Percentiles rank a stretch among this genome's conserved stretches.
These are phyloP conservation scores for Cheilosia urbana DNA, from an alignment of 2,888 invertebrate genomes.

Conservation along the genomic window DNA sequence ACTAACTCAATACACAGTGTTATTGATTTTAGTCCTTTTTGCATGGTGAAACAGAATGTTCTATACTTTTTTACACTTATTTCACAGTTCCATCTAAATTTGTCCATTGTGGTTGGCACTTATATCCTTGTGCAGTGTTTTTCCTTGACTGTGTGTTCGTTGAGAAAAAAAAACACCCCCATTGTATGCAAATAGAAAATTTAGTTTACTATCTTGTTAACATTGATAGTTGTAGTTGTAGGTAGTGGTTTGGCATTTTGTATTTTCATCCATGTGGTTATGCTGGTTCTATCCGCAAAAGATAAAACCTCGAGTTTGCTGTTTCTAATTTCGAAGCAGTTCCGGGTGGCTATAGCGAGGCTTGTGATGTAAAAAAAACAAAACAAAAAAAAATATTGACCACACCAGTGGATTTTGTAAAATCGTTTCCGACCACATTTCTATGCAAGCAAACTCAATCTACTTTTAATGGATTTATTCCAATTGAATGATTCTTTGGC, in stretches of 20 bases:
- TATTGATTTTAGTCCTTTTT: slow-evolving; percentile 23
- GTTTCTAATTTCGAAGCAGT: slow-evolving; percentile 18
- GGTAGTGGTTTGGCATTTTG: slow-evolving; percentile 26
- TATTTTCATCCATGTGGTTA: slow-evolving; percentile 36
- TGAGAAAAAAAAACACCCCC: neutral
- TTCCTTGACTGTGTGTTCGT: neutral
- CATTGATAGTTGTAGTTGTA: slow-evolving; percentile 61
- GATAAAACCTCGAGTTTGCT: slow-evolving; percentile 37
- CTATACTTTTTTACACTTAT: slow-evolving; percentile 15
- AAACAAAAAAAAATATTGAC: too few relatives aligned
- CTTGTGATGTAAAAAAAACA: neutral
- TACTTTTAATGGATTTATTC: slow-evolving; percentile 59
- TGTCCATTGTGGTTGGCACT: slow-evolving; percentile 53
- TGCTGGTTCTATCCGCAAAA: slow-evolving; percentile 33
- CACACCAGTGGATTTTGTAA: slow-evolving; percentile 48
- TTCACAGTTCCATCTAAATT: slow-evolving; percentile 11
- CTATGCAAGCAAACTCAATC: slow-evolving; percentile 62
- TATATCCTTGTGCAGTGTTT: slow-evolving; percentile 30
- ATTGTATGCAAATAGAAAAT: slow-evolving; percentile 57
- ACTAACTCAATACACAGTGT: slow-evolving; percentile 11
- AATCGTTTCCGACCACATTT: slow-evolving; percentile 64
- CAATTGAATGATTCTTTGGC: slow-evolving; percentile 45
- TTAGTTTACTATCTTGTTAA: slow-evolving; percentile 73
- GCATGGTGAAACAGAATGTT: neutral
- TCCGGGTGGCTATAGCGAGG: neutral